Evolutionary conservation across 2,797 vertebrate species (phyloP).

Genomic region (Leuciscus waleckii): DNA sequence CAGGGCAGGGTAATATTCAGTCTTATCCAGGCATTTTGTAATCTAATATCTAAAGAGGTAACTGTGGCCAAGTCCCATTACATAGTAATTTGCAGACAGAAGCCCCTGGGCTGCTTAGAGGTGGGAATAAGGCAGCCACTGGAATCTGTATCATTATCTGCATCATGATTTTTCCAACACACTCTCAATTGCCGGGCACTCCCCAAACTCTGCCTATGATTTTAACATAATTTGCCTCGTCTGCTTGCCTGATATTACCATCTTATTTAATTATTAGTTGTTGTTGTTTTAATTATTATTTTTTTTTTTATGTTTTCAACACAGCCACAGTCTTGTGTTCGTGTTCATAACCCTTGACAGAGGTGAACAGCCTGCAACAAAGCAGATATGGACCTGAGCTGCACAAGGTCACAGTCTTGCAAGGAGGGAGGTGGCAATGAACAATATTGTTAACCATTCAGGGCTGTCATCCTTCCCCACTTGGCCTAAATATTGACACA

Average conservation of each 20-base stretch:
- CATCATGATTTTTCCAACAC: not conserved
- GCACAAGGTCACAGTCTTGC: not conserved
- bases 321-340: not conserved
- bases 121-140: not conserved
- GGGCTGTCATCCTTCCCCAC: not conserved
- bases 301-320: not conserved
- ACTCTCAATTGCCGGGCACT: not conserved
- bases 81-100: not conserved
- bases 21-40: slow-evolving; percentile 18
- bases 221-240: not conserved
- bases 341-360: not conserved
- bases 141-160: not conserved
- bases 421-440: not conserved
- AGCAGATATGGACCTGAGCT: slow-evolving; percentile 5
- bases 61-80: not conserved
- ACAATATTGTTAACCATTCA: slow-evolving; percentile 16
- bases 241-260: not conserved
- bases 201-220: not conserved
- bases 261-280: not conserved
- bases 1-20: not conserved
- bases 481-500: slow-evolving; percentile 27
- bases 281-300: not conserved
- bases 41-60: slow-evolving; percentile 9
- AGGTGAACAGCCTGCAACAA: slow-evolving; percentile 3
- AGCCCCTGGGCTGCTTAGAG: not conserved